Conservation (phyloP, 2,797 vertebrate genomes). For the Acanthurus leucopareius region DNA sequence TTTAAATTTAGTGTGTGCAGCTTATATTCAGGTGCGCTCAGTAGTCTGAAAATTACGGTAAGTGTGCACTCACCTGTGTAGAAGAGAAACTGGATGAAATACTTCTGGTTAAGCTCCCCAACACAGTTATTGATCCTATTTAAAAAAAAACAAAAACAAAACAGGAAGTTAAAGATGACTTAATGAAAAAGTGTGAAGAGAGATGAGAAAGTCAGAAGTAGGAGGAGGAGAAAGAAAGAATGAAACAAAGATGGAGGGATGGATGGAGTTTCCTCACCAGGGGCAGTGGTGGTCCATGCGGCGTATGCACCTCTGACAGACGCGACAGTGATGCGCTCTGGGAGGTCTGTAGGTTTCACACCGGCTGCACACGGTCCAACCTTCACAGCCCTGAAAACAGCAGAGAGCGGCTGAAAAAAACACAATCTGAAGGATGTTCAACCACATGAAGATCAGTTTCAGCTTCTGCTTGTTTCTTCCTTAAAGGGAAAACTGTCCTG, state of each 20-base stretch:
- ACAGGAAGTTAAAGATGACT: neutral
- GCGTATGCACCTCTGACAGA: slow-evolving; percentile 89
- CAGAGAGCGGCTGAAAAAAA: too few relatives aligned
- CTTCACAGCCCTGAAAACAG: slow-evolving; percentile 82
- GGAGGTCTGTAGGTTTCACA: slow-evolving; percentile 89
- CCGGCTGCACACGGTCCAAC: slow-evolving; percentile 89
- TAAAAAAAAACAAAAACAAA: neutral
- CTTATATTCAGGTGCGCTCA: too few relatives aligned
- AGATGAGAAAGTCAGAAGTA: neutral
- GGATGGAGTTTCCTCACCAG: slow-evolving; percentile 74
- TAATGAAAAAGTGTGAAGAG: too few relatives aligned
- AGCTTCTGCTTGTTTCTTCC: too few relatives aligned
- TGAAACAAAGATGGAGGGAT: too few relatives aligned
- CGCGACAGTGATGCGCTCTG: slow-evolving; percentile 85
- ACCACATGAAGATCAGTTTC: neutral
- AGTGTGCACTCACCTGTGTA: slow-evolving; percentile 83
- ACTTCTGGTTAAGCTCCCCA: slow-evolving; percentile 90
- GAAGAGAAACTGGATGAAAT: slow-evolving; percentile 91
- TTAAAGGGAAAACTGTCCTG: too few relatives aligned
- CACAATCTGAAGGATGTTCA: neutral
- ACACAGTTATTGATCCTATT: slow-evolving; percentile 91
- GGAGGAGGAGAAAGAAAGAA: too few relatives aligned
- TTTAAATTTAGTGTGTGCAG: too few relatives aligned
- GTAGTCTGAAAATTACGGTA: too few relatives aligned
- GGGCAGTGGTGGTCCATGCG: slow-evolving; percentile 92